Conservation (phyloP, 2,113 vertebrate genomes). For the Dipodomys ordii region DNA sequence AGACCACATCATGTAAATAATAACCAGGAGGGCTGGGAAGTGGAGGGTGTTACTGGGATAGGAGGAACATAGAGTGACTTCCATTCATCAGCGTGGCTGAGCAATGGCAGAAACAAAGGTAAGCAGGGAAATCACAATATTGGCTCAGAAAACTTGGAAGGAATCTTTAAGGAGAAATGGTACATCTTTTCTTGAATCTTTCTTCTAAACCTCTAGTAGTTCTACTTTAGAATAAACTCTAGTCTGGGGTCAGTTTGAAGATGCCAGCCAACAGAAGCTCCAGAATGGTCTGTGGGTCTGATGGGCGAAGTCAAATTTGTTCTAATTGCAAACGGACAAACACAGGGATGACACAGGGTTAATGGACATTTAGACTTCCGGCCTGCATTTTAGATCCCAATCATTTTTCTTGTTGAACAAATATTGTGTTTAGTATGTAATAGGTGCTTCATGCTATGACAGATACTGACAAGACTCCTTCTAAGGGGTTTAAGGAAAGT, state of each 20-base stretch:
- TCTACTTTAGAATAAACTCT: not conserved
- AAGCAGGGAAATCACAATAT: not conserved
- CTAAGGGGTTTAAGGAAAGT: not conserved
- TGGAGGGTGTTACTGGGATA: not conserved
- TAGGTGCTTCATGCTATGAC: not conserved
- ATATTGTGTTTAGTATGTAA: not conserved
- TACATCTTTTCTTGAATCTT: not conserved
- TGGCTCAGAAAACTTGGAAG: not conserved
- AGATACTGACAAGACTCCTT: not conserved
- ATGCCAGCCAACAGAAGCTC: not conserved
- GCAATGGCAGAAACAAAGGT: not conserved
- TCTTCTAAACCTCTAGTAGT: not conserved
- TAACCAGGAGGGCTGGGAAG: not conserved
- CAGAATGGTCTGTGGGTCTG: not conserved
- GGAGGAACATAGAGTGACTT: not conserved
- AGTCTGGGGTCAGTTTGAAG: not conserved
- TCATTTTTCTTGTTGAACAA: not conserved
- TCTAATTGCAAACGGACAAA: conserved; percentile 14
- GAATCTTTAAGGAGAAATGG: not conserved
- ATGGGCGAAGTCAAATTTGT: not conserved
- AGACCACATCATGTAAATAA: not conserved
- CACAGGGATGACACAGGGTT: not conserved
- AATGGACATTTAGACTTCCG: not conserved
- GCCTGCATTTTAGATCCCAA: not conserved
- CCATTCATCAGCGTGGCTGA: not conserved